Base-by-base conservation (phyloP, 2,113 vertebrate genomes). In the Onychorhynchus coronatus region DNA sequence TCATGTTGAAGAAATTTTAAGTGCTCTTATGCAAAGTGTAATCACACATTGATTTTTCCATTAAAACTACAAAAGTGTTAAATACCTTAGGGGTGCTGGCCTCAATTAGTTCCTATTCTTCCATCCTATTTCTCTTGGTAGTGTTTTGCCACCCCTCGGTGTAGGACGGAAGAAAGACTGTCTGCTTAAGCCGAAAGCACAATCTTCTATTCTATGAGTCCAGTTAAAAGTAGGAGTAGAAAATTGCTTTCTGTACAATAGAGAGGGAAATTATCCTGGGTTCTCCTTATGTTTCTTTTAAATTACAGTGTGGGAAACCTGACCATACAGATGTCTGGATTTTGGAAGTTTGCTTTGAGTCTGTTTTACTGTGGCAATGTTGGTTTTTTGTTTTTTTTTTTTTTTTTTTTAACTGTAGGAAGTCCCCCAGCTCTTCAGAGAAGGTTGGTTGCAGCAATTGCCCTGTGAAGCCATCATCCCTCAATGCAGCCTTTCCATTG, bases 41-140 rank as follows among this genome's bases (percentile, higher is more conserved):
- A 97, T 96, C 96, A 88, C 89, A 83, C 81, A 97, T 95, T 92
- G 94, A 93, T 96, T 97, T 96, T 97, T 85, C 91, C 96, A 97
- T 96, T 96, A 95, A 96, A 96, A 85, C 71, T 95, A 96, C 93
- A 94, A 61, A 96, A 82, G 89, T 92, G 90, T 96, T 96, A 89
- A 96, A 92, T 89, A 89, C 93, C 92, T 65, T 52, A 12, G 80
- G 76, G 91, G 67, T 91, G 58, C 70, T 96, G 88, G 66, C 88
- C 95, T 95, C 84, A 78, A 88, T 97, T 90, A 95, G 68, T 94
- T 78, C 83, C 89, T 82, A 58, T 92, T 93, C 85, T 95, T 91
- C 70, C 5, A 62, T 91, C 90, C 89, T 65, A 86, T 91, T 93
- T 88, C 86, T 86, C 61, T 91, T 53, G 73, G 42, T 88, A 90